Conservation (phyloP, 2,888 invertebrate species). For the Lacanobia oleracea region DNA sequence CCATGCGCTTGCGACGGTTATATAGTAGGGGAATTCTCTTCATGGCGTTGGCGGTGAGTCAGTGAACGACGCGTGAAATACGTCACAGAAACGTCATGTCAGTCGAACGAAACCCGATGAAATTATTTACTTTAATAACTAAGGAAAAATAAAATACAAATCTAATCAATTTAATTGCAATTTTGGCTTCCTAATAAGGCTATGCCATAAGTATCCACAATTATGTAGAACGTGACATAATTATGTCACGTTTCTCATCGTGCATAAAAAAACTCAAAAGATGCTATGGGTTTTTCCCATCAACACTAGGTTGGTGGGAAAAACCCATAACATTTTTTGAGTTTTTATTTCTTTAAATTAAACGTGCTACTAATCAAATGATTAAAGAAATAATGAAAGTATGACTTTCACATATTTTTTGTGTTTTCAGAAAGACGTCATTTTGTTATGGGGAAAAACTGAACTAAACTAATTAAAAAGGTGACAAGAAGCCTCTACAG, state of each 20-base stretch:
- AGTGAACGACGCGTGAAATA: not conserved
- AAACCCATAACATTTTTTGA: not conserved
- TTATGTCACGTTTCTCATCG: not conserved
- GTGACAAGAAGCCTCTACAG: not conserved
- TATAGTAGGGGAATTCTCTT: not conserved
- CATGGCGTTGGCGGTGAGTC: constrained; percentile 3
- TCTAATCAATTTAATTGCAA: not conserved
- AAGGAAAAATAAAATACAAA: not conserved
- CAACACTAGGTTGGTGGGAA: not conserved
- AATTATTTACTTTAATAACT: not conserved
- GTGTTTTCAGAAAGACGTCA: not conserved
- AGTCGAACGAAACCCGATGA: too few relatives aligned
- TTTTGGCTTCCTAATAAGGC: not conserved
- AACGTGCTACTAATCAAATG: not conserved
- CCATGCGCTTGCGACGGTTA: constrained; percentile 29
- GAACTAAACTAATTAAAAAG: not conserved
- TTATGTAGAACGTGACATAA: too few relatives aligned
- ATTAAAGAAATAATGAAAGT: not conserved
- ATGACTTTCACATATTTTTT: too few relatives aligned
- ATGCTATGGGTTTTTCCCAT: too few relatives aligned
- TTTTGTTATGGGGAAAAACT: not conserved
- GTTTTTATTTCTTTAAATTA: too few relatives aligned
- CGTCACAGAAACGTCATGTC: not conserved
- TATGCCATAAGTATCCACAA: not conserved
- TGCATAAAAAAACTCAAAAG: too few relatives aligned